Base-by-base conservation (phyloP, 2,888 invertebrate genomes). In the Agonopterix arenella region DNA sequence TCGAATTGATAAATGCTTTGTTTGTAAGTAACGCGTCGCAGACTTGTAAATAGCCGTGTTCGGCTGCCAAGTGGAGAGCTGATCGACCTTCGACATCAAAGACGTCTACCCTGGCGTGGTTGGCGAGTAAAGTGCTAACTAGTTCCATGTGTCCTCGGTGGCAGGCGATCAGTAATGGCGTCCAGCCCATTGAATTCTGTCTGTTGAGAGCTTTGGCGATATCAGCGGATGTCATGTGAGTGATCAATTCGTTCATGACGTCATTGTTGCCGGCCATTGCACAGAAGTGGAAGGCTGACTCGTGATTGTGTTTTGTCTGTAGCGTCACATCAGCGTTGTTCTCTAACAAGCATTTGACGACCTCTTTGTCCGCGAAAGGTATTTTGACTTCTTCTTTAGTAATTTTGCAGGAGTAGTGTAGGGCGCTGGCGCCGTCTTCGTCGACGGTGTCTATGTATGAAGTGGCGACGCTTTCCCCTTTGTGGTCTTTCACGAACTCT, bases 1-100 rank as follows among this genome's bases (percentile, higher is more conserved):
- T 98, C 11, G 98, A 98, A 84, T 99, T 99, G 57, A 99, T 99
- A 81, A 99, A 99, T 0, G 99, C 99, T 84, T 99, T 99, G 84
- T 98, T 95, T 47, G 96, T 94, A 42, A 99, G 90, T 48, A 99
- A 88, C 1, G 92, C 97, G 89, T 96, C 96, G 80, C 96, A 96
- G 1, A 96, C 96, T 89, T 95, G 93, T 62, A 98, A 90, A 73
- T 94, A 98, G 2, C 98, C 98, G 67, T 95, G 95, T 81, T 98
- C 98, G 0, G 98, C 97, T 10, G 98, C 98, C 63, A 98, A 88
- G 81, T 99, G 98, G 47, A 99, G 90, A 0, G 98, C 98, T 2
- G 98, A 98, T 67, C 98, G 90, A 37, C 97, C 97, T 82, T 99
- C 98, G 58, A 93, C 94, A 76, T 99, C 99, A 79, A 99, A 99